A percentile compares a stretch with the other conserved stretches of the same genome.
Evolutionary conservation across 2,888 invertebrate species (phyloP).

Genomic region (Sialis fuliginosa): DNA sequence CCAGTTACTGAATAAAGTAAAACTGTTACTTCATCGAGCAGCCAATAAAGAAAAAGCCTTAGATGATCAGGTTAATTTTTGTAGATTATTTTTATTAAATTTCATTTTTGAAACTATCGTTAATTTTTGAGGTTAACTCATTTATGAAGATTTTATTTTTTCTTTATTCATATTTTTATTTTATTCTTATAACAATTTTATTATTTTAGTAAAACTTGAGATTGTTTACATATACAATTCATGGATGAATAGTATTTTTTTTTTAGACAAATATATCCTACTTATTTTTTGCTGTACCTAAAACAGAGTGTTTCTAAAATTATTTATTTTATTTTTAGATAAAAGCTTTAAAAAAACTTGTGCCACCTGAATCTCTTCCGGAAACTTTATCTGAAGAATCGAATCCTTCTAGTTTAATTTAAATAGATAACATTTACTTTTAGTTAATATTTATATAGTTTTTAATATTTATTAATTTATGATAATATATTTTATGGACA

Average conservation of each 20-base stretch:
- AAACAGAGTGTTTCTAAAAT: neutral
- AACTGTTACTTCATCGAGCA: conserved; percentile 40
- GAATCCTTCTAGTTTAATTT: neutral
- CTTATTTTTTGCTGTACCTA: neutral
- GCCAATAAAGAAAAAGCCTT: conserved; percentile 44
- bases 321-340: neutral
- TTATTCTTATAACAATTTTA: too few relatives aligned
- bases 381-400: neutral
- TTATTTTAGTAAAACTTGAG: too few relatives aligned
- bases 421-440: too few relatives aligned
- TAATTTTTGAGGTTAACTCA: neutral
- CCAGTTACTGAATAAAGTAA: conserved; percentile 41
- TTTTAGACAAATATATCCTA: neutral
- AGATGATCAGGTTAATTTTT: conserved; percentile 33
- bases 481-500: neutral
- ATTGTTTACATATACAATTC: neutral
- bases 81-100: neutral
- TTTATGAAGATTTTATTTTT: too few relatives aligned
- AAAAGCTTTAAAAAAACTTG: conserved; percentile 2
- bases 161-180: too few relatives aligned
- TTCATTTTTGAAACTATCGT: neutral
- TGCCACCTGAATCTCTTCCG: neutral
- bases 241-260: neutral
- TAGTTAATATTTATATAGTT: neutral
- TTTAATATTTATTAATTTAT: neutral